Conservation (phyloP, 2,113 vertebrate genomes). For the Pseudopipra pipra region DNA sequence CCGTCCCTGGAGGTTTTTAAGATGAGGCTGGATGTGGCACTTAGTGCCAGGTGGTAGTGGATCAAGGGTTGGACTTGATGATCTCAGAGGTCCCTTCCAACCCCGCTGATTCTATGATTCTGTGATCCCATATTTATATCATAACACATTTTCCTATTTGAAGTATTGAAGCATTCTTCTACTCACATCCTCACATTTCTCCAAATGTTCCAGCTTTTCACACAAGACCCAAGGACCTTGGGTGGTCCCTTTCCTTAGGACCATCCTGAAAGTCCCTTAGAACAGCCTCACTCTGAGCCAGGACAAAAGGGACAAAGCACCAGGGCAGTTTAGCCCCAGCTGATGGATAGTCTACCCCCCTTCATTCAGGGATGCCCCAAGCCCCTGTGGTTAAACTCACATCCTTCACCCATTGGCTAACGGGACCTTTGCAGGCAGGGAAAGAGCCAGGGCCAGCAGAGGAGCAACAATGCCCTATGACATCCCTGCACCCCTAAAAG, state of each 20-base stretch:
- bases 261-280: neutral
- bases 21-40: no score
- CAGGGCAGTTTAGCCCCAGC: neutral
- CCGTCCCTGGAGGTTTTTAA: no score
- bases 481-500: neutral
- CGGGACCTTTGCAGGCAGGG: neutral
- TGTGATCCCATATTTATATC: neutral
- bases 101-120: no score
- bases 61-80: no score
- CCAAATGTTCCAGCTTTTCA: neutral
- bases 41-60: no score
- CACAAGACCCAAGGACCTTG: neutral
- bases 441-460: neutral
- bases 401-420: neutral
- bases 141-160: neutral
- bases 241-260: neutral
- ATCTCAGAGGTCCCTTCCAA: no score
- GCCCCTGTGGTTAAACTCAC: no score
- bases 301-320: neutral
- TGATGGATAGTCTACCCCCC: neutral
- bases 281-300: neutral
- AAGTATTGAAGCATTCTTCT: neutral
- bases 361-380: neutral
- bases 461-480: fast-evolving
- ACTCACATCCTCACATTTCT: neutral